phyloP scores from a whole-genome alignment of 2,888 invertebrate species.

The Sesia bembeciformis region DNA sequence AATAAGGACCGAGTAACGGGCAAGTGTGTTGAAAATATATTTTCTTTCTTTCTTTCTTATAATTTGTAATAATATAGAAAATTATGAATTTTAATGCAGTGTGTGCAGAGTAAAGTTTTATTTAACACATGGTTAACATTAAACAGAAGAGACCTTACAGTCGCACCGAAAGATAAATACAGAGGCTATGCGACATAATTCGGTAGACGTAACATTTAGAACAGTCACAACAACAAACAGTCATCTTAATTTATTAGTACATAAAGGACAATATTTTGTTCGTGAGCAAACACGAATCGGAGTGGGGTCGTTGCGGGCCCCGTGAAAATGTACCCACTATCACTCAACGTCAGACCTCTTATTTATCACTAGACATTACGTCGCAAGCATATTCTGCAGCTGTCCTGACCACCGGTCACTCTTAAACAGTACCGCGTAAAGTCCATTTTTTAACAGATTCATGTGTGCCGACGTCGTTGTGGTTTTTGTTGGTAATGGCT shows the following conservation, averaged over 20 bases:
- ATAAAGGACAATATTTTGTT: conserved; percentile 39
- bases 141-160: too few relatives aligned
- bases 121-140: too few relatives aligned
- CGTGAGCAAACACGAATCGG: conserved; percentile 40
- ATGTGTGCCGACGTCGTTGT: neutral
- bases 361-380: conserved; percentile 45
- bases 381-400: neutral
- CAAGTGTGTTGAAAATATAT: too few relatives aligned
- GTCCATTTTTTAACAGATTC: neutral
- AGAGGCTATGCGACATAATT: neutral
- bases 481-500: neutral
- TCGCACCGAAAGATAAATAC: too few relatives aligned
- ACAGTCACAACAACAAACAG: neutral
- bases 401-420: neutral
- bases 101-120: too few relatives aligned
- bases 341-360: conserved; percentile 56
- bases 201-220: neutral
- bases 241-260: conserved; percentile 16
- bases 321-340: conserved; percentile 40
- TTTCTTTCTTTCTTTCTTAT: too few relatives aligned
- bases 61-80: too few relatives aligned
- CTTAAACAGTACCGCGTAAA: neutral
- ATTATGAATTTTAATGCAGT: too few relatives aligned
- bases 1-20: too few relatives aligned
- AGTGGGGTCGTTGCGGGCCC: conserved; percentile 27